phyloP scores from a whole-genome alignment of 1,140 invertebrate genomes.

The Daktulosphaira vitifoliae region DNA sequence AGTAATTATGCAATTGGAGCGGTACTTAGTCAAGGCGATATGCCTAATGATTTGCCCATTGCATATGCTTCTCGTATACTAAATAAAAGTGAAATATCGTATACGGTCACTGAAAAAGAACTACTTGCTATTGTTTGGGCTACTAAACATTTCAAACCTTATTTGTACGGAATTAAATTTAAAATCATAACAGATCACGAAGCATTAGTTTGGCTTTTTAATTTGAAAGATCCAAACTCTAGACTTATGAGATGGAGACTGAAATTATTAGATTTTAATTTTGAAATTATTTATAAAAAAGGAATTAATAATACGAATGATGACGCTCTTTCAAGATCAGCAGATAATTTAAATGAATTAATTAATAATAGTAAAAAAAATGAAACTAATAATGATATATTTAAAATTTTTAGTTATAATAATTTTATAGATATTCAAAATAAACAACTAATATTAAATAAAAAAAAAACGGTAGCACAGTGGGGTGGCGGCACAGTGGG shows the following conservation, averaged over 20 bases:
- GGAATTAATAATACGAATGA: conserved; percentile 43
- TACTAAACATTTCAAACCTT: conserved; percentile 44
- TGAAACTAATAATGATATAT: too few species aligned
- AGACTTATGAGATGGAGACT: conserved; percentile 36
- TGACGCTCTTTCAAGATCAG: conserved; percentile 42
- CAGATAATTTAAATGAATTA: too few species aligned
- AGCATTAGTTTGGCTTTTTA: conserved; percentile 46
- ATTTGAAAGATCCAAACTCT: conserved; percentile 40
- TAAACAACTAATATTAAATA: too few species aligned
- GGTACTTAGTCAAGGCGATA: conserved; percentile 32
- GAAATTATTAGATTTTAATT: conserved; percentile 34
- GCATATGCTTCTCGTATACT: conserved; percentile 39
- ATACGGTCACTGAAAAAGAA: conserved; percentile 44
- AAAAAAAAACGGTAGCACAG: too few species aligned
- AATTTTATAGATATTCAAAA: too few species aligned
- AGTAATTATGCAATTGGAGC: conserved; percentile 33
- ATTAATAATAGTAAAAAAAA: too few species aligned
- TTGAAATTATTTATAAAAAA: conserved; percentile 36
- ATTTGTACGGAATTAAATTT: conserved; percentile 46
- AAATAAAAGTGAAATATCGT: conserved; percentile 39
- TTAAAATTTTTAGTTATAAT: too few species aligned
- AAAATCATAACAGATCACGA: conserved; percentile 48
- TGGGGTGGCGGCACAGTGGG: too few species aligned
- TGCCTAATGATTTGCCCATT: conserved; percentile 32
- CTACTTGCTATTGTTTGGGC: conserved; percentile 48